Percentiles rank a stretch among this genome's conserved stretches.
These are phyloP conservation scores for Palythoa caribaeorum DNA, from an alignment of 92 coral and sea anemone genomes.

Conservation along the genomic window DNA sequence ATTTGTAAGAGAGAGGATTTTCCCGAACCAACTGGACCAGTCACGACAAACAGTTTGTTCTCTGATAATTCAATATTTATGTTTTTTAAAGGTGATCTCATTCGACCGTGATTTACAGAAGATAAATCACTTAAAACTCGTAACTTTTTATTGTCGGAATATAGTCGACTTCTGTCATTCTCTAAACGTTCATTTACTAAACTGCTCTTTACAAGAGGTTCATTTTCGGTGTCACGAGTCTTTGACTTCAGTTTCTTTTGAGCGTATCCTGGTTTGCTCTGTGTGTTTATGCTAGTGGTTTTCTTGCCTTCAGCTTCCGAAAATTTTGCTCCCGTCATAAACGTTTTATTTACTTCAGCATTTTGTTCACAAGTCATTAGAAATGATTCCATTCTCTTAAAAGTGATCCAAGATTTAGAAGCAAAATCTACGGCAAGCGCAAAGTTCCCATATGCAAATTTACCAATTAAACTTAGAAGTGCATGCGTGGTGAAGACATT, in stretches of 20 bases:
- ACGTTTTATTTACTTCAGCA: background rate
- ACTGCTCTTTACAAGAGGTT: slow-evolving; percentile 15
- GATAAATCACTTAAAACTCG: slow-evolving; percentile 13
- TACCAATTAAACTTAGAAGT: slow-evolving; percentile 35
- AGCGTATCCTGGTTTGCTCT: background rate
- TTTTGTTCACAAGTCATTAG: background rate
- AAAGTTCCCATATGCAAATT: slow-evolving; percentile 41
- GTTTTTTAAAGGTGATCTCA: slow-evolving; percentile 23
- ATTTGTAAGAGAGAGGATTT: slow-evolving; percentile 37
- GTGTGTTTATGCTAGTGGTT: background rate
- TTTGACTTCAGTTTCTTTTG: background rate
- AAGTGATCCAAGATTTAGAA: slow-evolving; percentile 40
- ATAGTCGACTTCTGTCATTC: background rate
- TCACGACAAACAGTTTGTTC: slow-evolving; percentile 18
- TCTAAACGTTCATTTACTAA: background rate
- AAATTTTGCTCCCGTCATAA: background rate
- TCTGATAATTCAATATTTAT: slow-evolving; percentile 20
- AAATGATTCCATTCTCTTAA: slow-evolving; percentile 36
- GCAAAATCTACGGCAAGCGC: slow-evolving; percentile 42
- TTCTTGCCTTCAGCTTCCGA: background rate
- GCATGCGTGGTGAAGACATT: slow-evolving; percentile 60
- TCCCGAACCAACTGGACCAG: slow-evolving; percentile 38
- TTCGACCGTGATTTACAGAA: slow-evolving; percentile 27
- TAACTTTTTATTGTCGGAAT: slow-evolving; percentile 12
- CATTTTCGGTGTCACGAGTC: background rate